Evolutionary conservation across 1,140 invertebrate species (phyloP).

Genomic region (Maniola jurtina): DNA sequence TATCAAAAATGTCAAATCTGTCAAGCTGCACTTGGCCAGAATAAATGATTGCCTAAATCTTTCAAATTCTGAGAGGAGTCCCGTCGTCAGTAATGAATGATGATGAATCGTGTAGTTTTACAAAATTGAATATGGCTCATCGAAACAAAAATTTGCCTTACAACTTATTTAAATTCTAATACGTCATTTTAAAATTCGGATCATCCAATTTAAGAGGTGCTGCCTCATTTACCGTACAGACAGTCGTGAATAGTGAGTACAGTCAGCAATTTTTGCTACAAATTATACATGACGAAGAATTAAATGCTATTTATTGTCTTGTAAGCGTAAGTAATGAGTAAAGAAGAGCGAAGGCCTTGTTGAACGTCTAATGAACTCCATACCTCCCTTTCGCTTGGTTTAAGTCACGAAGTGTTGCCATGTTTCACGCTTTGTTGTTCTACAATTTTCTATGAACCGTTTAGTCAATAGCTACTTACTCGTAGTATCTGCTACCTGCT

Average conservation of each 20-base stretch:
- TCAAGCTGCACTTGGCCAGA: neutral
- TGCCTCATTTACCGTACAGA: no score
- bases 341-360: conserved; percentile 18
- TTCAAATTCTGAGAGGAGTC: no score
- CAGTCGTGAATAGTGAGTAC: no score
- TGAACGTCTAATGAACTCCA: conserved; percentile 14
- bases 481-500: no score
- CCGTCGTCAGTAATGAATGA: no score
- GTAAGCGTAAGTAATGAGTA: neutral
- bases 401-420: conserved; percentile 16
- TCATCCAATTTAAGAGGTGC: neutral
- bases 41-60: no score
- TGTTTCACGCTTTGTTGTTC: neutral
- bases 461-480: no score
- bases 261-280: neutral
- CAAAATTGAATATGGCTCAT: no score
- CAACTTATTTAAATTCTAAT: no score
- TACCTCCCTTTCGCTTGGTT: conserved; percentile 11
- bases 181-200: conserved; percentile 7
- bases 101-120: no score
- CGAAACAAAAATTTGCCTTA: no score
- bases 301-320: neutral
- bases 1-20: neutral
- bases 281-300: neutral
- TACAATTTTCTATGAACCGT: no score